Percentiles rank a stretch among this genome's conserved stretches.
These are phyloP conservation scores for Megathymus violae DNA, from an alignment of 1,140 invertebrate species.

Conservation along the genomic window DNA sequence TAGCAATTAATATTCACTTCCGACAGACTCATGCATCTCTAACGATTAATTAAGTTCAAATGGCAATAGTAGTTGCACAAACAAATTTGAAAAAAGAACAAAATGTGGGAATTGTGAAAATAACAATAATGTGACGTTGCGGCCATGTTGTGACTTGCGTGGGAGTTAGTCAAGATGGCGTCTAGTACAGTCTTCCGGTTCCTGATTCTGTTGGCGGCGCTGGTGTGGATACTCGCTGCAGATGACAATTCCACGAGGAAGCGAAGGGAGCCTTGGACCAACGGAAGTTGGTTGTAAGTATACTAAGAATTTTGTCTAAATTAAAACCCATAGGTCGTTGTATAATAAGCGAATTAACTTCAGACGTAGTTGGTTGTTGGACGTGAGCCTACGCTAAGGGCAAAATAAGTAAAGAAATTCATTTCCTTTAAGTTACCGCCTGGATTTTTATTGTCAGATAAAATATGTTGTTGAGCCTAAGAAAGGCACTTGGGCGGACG, in stretches of 20 bases:
- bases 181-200: slow-evolving; percentile 57
- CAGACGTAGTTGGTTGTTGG: no score
- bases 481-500: no score
- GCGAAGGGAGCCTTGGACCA: slow-evolving; percentile 64
- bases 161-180: slow-evolving; percentile 55
- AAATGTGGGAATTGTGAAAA: slow-evolving; percentile 21
- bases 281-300: slow-evolving; percentile 81
- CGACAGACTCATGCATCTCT: background rate
- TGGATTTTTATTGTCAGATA: no score
- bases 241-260: slow-evolving; percentile 43
- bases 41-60: background rate
- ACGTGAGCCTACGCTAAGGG: no score
- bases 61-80: background rate
- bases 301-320: slow-evolving; percentile 13
- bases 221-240: slow-evolving; percentile 60
- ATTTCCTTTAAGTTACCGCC: no score
- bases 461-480: no score
- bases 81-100: background rate
- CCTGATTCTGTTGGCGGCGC: slow-evolving; percentile 56
- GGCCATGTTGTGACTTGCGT: slow-evolving; percentile 41
- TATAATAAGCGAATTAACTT: no score
- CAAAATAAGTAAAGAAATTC: no score
- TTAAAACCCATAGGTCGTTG: no score
- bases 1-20: no score
- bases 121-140: slow-evolving; percentile 41